A percentile compares a stretch with the other conserved stretches of the same genome.
phyloP scores from a whole-genome alignment of 1,140 invertebrate genomes.

The Venturia canescens region DNA sequence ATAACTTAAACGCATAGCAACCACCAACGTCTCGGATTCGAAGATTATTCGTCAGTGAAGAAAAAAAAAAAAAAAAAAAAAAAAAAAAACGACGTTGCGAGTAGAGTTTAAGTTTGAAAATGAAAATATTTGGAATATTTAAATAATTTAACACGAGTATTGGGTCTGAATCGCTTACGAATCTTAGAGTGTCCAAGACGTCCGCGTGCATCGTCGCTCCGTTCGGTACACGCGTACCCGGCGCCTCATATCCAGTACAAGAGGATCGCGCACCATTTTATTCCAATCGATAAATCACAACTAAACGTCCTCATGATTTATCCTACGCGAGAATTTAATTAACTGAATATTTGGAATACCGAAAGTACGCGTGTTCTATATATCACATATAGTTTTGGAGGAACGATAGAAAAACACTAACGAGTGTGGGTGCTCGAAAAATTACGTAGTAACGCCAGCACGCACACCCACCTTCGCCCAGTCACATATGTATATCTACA shows the following conservation, averaged over 20 bases:
- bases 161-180: too few species aligned
- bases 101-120: too few species aligned
- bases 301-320: too few species aligned
- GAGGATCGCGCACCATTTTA: not conserved
- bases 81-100: too few species aligned
- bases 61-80: too few species aligned
- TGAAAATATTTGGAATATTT: not conserved
- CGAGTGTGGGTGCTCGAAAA: slow-evolving; percentile 32
- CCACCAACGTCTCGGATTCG: slow-evolving; percentile 68
- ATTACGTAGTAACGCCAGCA: slow-evolving; percentile 29
- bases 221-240: too few species aligned
- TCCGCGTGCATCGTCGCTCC: too few species aligned
- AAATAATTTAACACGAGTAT: too few species aligned
- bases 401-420: slow-evolving; percentile 28
- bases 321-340: too few species aligned
- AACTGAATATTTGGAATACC: not conserved
- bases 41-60: not conserved
- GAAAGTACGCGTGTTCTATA: not conserved
- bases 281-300: not conserved
- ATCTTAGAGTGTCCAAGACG: too few species aligned
- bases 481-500: slow-evolving; percentile 63
- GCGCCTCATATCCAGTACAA: too few species aligned
- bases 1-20: slow-evolving; percentile 76
- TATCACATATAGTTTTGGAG: slow-evolving; percentile 18
- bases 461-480: slow-evolving; percentile 7